Conservation (phyloP, 2,888 invertebrate genomes). For the Ophion ellenae region DNA sequence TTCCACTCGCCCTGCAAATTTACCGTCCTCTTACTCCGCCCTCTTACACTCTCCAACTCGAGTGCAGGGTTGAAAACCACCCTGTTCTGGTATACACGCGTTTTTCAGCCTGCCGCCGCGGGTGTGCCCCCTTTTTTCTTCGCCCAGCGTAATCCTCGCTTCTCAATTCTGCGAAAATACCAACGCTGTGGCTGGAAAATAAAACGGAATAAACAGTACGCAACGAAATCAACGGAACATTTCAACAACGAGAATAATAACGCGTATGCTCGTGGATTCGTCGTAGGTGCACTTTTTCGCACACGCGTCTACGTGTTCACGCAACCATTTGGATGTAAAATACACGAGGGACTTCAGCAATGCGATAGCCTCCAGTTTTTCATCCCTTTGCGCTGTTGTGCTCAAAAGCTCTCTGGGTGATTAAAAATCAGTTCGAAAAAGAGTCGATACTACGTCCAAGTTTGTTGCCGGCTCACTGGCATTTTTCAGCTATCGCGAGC, state of each 20-base stretch:
- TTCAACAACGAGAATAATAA: conserved; percentile 25
- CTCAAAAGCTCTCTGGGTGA: conserved; percentile 61
- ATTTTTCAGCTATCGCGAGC: conserved; percentile 44
- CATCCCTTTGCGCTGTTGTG: conserved; percentile 13
- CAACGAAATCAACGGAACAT: not conserved
- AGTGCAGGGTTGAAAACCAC: conserved; percentile 52
- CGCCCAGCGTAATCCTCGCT: conserved; percentile 8
- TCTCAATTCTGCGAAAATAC: conserved; percentile 44
- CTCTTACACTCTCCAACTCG: conserved; percentile 61
- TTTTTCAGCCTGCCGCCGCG: conserved; percentile 15
- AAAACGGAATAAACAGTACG: not conserved
- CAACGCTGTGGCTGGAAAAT: not conserved
- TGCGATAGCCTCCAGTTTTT: conserved; percentile 13
- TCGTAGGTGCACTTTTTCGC: not conserved
- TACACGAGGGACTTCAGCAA: conserved; percentile 18
- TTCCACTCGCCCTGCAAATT: conserved; percentile 68
- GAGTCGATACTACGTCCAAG: conserved; percentile 17
- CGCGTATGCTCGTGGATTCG: not conserved
- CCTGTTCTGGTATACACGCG: conserved; percentile 33
- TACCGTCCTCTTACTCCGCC: conserved; percentile 64
- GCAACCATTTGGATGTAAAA: conserved; percentile 46
- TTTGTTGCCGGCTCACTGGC: conserved; percentile 44
- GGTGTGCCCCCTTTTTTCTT: conserved; percentile 52
- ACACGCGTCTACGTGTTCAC: conserved; percentile 31
- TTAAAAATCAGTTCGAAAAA: conserved; percentile 56